These are phyloP conservation scores for Pheosia tremula DNA, from an alignment of 2,888 invertebrate genomes.

Conservation along the genomic window DNA sequence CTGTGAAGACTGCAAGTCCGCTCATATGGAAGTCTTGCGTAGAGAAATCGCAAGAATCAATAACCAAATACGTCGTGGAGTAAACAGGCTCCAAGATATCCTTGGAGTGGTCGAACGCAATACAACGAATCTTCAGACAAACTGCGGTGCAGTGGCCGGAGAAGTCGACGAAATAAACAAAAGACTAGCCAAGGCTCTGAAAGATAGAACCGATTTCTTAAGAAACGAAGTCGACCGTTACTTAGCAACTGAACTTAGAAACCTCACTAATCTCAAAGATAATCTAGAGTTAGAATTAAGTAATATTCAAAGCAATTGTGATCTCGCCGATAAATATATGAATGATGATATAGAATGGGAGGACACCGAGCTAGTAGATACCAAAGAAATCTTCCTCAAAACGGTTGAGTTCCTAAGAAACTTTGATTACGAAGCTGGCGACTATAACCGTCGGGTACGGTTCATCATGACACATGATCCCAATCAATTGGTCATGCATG, in stretches of 20 bases:
- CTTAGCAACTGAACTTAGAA: slow-evolving; percentile 93
- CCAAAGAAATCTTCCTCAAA: slow-evolving; percentile 97
- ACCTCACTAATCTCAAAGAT: slow-evolving; percentile 94
- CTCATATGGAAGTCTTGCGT: slow-evolving; percentile 97
- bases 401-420: slow-evolving; percentile 97
- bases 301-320: slow-evolving; percentile 98
- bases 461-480: slow-evolving; percentile 96
- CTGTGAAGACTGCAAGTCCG: slow-evolving; percentile 97
- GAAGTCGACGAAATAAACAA: slow-evolving; percentile 97
- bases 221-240: slow-evolving; percentile 97
- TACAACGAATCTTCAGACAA: slow-evolving; percentile 93
- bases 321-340: slow-evolving; percentile 97
- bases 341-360: slow-evolving; percentile 96
- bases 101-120: slow-evolving; percentile 94
- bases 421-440: slow-evolving; percentile 96
- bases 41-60: slow-evolving; percentile 95
- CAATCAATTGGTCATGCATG: slow-evolving; percentile 94
- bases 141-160: slow-evolving; percentile 94
- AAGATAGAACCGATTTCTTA: slow-evolving; percentile 94
- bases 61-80: slow-evolving; percentile 94
- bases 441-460: slow-evolving; percentile 93
- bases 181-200: slow-evolving; percentile 93
- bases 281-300: slow-evolving; percentile 97
- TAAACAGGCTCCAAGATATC: slow-evolving; percentile 95
- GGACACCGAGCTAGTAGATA: slow-evolving; percentile 96